Percentiles rank a stretch among this genome's conserved stretches.
Evolutionary conservation across 2,113 vertebrate genomes (phyloP).

Genomic region (Diadophis punctatus): DNA sequence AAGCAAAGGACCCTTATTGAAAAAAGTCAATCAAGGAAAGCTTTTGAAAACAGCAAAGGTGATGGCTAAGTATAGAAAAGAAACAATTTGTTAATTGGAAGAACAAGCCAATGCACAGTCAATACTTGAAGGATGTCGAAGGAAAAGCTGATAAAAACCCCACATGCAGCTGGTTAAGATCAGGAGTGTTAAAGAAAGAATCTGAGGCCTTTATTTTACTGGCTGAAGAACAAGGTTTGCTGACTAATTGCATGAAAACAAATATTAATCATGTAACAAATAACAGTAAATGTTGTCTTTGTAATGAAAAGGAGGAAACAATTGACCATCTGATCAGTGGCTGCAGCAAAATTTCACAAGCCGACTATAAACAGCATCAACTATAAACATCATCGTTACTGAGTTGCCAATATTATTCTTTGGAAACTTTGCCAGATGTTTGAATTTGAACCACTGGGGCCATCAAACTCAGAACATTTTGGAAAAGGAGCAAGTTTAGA

Average conservation of each 20-base stretch:
- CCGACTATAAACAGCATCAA: not conserved
- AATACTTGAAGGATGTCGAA: not conserved
- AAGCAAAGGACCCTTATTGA: not conserved
- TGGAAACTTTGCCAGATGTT: not conserved
- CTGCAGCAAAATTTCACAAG: not conserved
- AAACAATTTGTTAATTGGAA: not conserved
- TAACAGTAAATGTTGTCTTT: not conserved
- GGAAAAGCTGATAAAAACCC: not conserved
- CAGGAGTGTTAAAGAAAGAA: not conserved
- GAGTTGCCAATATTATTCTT: not conserved
- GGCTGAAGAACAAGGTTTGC: not conserved
- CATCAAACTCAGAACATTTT: not conserved
- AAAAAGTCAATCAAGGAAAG: not conserved
- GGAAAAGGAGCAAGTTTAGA: not conserved
- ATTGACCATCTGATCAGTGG: not conserved
- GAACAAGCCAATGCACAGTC: not conserved
- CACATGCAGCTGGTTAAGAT: not conserved
- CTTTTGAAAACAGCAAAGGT: not conserved
- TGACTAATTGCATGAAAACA: not conserved
- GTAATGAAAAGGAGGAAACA: not conserved
- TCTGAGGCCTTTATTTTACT: not conserved
- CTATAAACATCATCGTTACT: not conserved
- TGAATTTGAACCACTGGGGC: not conserved
- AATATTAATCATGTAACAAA: not conserved
- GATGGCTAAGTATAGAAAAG: not conserved